phyloP scores from a whole-genome alignment of 2,113 vertebrate genomes.

The Ctenomys sociabilis region DNA sequence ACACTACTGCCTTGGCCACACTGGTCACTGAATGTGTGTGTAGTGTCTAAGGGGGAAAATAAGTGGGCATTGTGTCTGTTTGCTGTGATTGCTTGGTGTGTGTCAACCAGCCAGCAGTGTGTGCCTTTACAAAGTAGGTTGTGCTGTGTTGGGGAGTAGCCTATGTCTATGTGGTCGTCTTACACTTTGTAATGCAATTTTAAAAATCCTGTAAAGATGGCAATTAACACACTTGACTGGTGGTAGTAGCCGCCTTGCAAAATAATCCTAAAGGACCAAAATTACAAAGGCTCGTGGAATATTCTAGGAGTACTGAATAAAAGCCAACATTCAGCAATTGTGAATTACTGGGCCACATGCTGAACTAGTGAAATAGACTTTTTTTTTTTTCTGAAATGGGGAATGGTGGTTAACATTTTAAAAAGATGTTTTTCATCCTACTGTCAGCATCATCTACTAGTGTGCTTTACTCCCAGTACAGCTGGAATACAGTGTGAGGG shows the following conservation, averaged over 20 bases:
- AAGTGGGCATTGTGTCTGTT: slow-evolving; percentile 25
- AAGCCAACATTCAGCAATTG: slow-evolving; percentile 32
- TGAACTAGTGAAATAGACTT: slow-evolving; percentile 39
- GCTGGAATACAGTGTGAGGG: slow-evolving; percentile 49
- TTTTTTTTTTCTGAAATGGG: slow-evolving; percentile 20
- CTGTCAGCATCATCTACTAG: slow-evolving; percentile 27
- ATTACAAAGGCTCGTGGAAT: background rate
- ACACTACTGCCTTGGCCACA: background rate
- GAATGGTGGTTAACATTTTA: slow-evolving; percentile 67
- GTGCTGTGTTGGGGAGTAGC: slow-evolving; percentile 20
- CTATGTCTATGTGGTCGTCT: slow-evolving; percentile 37
- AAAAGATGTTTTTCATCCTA: slow-evolving; percentile 58
- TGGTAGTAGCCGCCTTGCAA: slow-evolving; percentile 45
- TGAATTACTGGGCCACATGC: slow-evolving; percentile 41
- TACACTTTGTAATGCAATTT: slow-evolving; percentile 41
- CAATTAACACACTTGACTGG: slow-evolving; percentile 62
- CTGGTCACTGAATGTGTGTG: background rate
- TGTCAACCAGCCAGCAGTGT: background rate
- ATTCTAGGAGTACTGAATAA: slow-evolving; percentile 48
- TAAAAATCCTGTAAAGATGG: slow-evolving; percentile 53
- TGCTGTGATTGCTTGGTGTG: background rate
- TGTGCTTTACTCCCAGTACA: slow-evolving; percentile 47
- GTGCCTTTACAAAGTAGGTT: background rate
- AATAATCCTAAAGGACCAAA: slow-evolving; percentile 33
- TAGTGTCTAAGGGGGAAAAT: background rate